Evolutionary conservation across 2,113 vertebrate genomes (phyloP), one percentile per base, ranked within the genome.

Genomic region (Lontra canadensis): DNA sequence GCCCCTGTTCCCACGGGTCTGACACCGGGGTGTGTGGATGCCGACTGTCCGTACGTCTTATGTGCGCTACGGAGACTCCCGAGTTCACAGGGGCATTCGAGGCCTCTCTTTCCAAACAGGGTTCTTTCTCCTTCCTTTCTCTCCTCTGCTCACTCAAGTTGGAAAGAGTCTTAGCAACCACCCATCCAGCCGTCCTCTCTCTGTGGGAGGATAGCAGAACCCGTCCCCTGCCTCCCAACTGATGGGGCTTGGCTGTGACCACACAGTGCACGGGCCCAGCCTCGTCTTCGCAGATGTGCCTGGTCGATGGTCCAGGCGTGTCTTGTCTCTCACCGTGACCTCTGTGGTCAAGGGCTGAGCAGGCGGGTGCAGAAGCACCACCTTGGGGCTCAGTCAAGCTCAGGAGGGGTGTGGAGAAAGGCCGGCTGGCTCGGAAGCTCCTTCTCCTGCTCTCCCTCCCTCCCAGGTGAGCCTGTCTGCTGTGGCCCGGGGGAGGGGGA

Each of bases 11-110:
- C 39, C 18, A 34, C 55, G 17, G 4, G 2, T 39, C 23, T 57
- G 42, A 21, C 10, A 2, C 1, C 0, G 20, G 9, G 42, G 29
- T 1, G 4, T 29, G 61, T 20, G 25, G 4, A 4, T 25, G 8
- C 47, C 1, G 0, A 17, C 6, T 4, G 57, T 2, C 0, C 3
- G 0, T 9, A 1, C 3, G 0, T 47, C 88, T 23, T 21, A 5
- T 23, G 23, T 6, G 6, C 1, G 17, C 36, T 23, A 0, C 0
- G 0, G 11, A 42, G 76, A 4, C 47, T 4, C 61, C 85, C 2
- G 6, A 14, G 11, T 59, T 44, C 26, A 23, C 2, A 25, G 44
- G 39, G 10, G 11, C 0, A 0, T 39, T 20, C 17, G 55, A 67
- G 55, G 18, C 25, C 47, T 57, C 9, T 31, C 36, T 26, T 26